Conservation (phyloP, 2,797 vertebrate genomes). For the Gymnothorax javanicus region DNA sequence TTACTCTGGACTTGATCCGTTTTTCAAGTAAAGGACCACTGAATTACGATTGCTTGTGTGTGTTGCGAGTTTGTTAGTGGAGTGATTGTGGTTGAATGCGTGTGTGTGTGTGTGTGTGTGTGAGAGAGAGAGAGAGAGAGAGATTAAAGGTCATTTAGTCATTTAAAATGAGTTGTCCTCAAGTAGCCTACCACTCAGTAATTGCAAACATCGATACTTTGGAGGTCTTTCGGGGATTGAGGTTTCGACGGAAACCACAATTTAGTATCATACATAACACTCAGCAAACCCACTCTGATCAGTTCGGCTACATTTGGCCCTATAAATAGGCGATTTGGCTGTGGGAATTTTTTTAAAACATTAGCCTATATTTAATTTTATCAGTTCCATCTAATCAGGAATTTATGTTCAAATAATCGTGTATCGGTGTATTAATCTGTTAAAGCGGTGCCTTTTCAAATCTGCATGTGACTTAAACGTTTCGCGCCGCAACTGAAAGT, state of each 20-base stretch:
- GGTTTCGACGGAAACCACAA: constrained; percentile 48
- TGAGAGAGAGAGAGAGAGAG: too few relatives aligned
- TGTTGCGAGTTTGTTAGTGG: too few relatives aligned
- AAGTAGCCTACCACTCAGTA: neutral
- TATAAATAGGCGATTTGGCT: neutral
- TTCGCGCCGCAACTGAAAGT: neutral
- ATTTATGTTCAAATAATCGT: neutral
- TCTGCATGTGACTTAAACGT: neutral
- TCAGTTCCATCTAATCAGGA: neutral
- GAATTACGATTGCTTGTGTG: too few relatives aligned
- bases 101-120: too few relatives aligned
- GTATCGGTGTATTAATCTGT: neutral
- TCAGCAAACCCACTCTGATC: neutral
- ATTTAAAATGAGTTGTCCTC: neutral
- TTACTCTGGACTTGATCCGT: too few relatives aligned
- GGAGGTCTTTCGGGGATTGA: constrained; percentile 35
- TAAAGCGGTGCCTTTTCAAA: neutral
- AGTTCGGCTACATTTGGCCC: neutral
- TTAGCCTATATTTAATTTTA: neutral
- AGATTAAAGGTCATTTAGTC: too few relatives aligned
- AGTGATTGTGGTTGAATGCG: too few relatives aligned
- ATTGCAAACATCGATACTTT: neutral
- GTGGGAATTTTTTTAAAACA: neutral
- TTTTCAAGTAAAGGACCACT: too few relatives aligned
- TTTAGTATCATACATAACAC: constrained; percentile 20